These are phyloP conservation scores for Philotrypesis tridentata DNA, from an alignment of 1,140 invertebrate species.

Conservation along the genomic window DNA sequence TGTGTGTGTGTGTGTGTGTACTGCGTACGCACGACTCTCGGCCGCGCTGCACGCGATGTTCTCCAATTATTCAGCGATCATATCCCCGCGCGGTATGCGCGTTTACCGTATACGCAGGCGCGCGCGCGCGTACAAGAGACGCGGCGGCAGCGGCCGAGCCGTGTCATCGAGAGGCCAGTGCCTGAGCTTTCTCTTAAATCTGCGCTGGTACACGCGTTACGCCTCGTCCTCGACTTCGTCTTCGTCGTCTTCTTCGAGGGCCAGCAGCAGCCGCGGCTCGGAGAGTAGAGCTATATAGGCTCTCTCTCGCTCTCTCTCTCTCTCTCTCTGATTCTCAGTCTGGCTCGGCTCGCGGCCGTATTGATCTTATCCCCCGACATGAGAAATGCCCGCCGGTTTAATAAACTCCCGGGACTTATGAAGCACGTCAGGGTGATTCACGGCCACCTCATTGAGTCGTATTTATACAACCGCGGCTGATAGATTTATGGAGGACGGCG, in stretches of 20 bases:
- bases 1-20: background rate
- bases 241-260: conserved; percentile 19
- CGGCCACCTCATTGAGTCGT: conserved; percentile 74
- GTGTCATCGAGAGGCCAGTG: background rate
- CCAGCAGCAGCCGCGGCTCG: background rate
- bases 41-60: background rate
- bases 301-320: background rate
- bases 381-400: conserved; percentile 75
- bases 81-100: background rate
- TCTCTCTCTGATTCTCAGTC: conserved; percentile 23
- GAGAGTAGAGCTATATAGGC: background rate
- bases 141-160: too few species aligned
- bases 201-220: background rate
- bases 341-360: conserved; percentile 65
- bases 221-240: background rate
- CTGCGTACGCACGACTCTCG: background rate
- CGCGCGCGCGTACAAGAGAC: too few species aligned
- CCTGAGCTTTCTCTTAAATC: background rate
- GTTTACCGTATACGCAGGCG: background rate
- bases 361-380: conserved; percentile 75
- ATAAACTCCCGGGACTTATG: conserved; percentile 76
- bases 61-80: conserved; percentile 41
- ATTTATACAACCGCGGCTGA: conserved; percentile 74
- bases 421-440: conserved; percentile 75
- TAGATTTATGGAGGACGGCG: conserved; percentile 75